Base-by-base conservation (phyloP, 2,797 vertebrate species). In the Malurus splendens region DNA sequence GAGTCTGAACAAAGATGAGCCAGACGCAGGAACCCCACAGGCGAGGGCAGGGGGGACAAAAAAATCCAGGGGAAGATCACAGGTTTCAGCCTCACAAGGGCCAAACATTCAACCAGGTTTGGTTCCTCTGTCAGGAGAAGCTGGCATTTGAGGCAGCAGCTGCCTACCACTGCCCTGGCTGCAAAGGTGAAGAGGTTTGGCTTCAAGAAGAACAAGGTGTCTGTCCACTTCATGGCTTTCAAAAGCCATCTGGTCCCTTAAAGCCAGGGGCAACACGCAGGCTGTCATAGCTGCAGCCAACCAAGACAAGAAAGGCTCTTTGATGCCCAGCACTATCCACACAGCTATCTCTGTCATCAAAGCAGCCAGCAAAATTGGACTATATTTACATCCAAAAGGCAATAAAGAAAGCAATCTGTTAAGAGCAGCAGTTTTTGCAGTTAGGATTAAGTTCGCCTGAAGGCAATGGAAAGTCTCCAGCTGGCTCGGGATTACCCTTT, bases 381-480 rank as follows among this genome's bases (percentile, higher is more conserved):
- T 17, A 2, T 45, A 78, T 56, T 80, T 83, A 75, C 51, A 65
- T 28, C 73, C 81, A 68, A 79, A 66, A 82, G 50, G 70, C 86
- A 89, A 77, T 82, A 86, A 94, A 87, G 32, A 28, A 86, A 90
- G 82, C 67, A 93, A 74, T 68, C 65, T 33, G 25, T 71, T 88
- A 87, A 88, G 45, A 86, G 68, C 9, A 5, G 66, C 81, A 55
- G 18, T 78, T 91, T 77, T 47, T 87, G 60, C 76, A 30, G 18
- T 50, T 44, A 74, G 71, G 72, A 71, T 70, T 72, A 75, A 56
- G 51, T 77, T 79, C 1, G 5, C 76, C 84, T 74, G 51, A 93
- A 90, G 78, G 79, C 71, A 85, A 85, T 80, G 78, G 90, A 89
- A 94, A 74, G 33, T 82, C 87, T 93, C 93, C 94, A 95, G 67